Evolutionary conservation across 1,140 invertebrate species (phyloP).

Genomic region (Ostrea denselamellosa): DNA sequence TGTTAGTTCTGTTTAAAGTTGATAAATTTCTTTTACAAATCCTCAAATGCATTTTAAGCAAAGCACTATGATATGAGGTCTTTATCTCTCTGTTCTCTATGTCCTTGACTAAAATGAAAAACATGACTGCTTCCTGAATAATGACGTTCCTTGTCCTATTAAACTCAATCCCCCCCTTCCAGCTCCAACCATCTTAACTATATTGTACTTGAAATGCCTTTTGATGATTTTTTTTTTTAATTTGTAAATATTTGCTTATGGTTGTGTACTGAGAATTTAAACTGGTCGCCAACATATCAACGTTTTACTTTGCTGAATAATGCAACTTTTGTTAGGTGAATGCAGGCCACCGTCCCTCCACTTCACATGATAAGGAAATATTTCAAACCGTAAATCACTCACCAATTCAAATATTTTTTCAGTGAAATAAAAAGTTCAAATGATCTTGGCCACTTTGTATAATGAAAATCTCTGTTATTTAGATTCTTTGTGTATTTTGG

Average conservation of each 20-base stretch:
- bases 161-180: neutral
- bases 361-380: neutral
- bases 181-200: neutral
- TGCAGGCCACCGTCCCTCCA: neutral
- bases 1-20: too few species aligned
- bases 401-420: constrained; percentile 15
- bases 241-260: neutral
- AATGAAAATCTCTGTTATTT: constrained; percentile 15
- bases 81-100: neutral
- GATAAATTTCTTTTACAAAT: too few species aligned
- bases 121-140: neutral
- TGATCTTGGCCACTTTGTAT: neutral
- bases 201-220: neutral
- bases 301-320: neutral
- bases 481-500: neutral
- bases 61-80: too few species aligned
- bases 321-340: neutral
- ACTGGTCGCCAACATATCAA: neutral
- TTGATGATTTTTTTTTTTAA: neutral
- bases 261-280: neutral
- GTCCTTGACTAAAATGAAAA: neutral
- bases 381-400: neutral
- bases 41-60: too few species aligned
- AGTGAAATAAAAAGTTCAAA: constrained; percentile 14
- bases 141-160: neutral